Percentiles rank a stretch among this genome's conserved stretches.
These are phyloP conservation scores for Anarrhichthys ocellatus DNA, from an alignment of 2,113 vertebrate species.

Conservation along the genomic window DNA sequence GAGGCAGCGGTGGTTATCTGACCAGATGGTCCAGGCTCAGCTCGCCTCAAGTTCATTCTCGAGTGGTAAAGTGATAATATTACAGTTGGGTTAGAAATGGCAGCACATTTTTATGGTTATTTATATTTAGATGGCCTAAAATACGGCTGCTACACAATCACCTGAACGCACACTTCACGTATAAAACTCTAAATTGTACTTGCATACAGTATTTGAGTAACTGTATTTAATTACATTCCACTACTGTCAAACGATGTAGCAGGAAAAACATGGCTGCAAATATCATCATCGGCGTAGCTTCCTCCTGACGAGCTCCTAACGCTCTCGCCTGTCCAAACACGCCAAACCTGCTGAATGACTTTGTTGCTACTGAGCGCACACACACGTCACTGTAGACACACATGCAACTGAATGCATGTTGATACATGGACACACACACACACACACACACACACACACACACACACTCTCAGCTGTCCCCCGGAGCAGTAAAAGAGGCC, in stretches of 20 bases:
- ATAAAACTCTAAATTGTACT: not conserved
- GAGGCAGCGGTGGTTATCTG: not conserved
- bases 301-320: constrained; percentile 3
- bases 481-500: constrained; percentile 45
- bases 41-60: not conserved
- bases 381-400: not conserved
- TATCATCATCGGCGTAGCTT: not conserved
- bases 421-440: constrained; percentile 9
- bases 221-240: not conserved
- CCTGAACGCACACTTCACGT: not conserved
- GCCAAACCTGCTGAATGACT: constrained; percentile 29
- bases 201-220: not conserved
- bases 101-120: not conserved
- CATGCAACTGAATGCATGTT: constrained; percentile 14
- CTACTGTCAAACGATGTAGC: not conserved
- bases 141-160: not conserved
- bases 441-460: not conserved
- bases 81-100: not conserved
- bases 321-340: constrained; percentile 74
- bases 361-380: not conserved
- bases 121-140: not conserved
- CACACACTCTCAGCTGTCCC: not conserved
- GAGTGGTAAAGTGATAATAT: not conserved
- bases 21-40: not conserved
- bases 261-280: not conserved